phyloP scores from a whole-genome alignment of 2,113 vertebrate species.

The Mandrillus leucophaeus region DNA sequence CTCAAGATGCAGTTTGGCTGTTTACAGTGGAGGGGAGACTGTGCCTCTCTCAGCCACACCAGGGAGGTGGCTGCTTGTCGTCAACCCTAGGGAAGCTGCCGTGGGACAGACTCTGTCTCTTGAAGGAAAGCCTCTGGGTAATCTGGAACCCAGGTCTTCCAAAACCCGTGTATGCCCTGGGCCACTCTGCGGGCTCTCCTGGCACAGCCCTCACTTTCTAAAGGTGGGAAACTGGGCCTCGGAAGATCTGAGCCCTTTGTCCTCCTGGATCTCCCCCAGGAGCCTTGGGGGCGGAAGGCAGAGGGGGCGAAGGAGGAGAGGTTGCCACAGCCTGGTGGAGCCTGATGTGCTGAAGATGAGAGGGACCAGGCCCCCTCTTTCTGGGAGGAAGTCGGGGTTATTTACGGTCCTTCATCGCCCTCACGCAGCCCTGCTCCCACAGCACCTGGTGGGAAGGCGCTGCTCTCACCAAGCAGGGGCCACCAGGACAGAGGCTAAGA shows the following conservation, averaged over 20 bases:
- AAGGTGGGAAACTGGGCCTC: background rate
- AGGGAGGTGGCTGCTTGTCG: too few relatives aligned
- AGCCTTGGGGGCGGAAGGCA: background rate
- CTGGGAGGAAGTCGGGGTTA: background rate
- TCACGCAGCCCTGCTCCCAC: background rate
- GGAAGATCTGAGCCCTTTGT: background rate
- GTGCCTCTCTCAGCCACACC: background rate
- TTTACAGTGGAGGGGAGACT: too few relatives aligned
- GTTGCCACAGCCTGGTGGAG: background rate
- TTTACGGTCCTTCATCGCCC: background rate
- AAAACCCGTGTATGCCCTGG: fast-evolving
- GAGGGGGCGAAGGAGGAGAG: background rate
- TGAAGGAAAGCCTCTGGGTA: background rate
- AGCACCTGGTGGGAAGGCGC: background rate
- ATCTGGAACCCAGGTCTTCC: background rate
- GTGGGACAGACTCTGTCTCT: background rate
- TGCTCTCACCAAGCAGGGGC: background rate
- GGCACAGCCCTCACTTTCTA: background rate
- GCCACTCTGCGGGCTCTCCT: background rate
- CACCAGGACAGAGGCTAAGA: background rate
- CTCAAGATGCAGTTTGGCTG: background rate
- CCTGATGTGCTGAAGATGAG: background rate
- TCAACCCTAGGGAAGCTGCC: background rate
- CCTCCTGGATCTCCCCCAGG: background rate
- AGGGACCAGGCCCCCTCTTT: background rate